These are phyloP conservation scores for Azemiops feae DNA, from an alignment of 2,113 vertebrate species.

Conservation along the genomic window DNA sequence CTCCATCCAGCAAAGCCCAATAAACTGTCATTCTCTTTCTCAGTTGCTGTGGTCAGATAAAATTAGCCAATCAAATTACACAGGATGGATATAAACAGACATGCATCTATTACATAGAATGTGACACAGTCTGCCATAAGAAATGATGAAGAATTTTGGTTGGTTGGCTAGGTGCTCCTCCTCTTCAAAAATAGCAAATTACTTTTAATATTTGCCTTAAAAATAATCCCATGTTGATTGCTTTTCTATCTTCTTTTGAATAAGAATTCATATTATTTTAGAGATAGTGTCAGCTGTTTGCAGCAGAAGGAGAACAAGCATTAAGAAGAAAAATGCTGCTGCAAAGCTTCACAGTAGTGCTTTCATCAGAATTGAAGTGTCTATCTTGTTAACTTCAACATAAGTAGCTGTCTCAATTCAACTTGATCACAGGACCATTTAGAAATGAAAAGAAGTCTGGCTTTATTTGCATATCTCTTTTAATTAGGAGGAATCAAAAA, in stretches of 20 bases:
- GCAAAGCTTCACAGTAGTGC: slow-evolving; percentile 48
- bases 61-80: neutral
- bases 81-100: neutral
- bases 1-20: neutral
- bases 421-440: slow-evolving; percentile 59
- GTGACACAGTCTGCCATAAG: neutral
- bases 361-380: slow-evolving; percentile 62
- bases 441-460: slow-evolving; percentile 62
- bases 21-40: neutral
- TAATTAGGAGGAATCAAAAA: slow-evolving; percentile 46
- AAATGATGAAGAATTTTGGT: neutral
- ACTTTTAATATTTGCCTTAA: neutral
- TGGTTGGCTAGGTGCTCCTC: neutral
- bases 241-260: slow-evolving; percentile 38
- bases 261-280: slow-evolving; percentile 10
- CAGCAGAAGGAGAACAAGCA: slow-evolving; percentile 53
- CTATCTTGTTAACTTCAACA: slow-evolving; percentile 61
- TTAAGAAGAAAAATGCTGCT: slow-evolving; percentile 56
- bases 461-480: slow-evolving; percentile 56
- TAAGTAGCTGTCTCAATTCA: slow-evolving; percentile 62
- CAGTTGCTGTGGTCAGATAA: neutral
- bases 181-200: neutral
- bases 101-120: neutral
- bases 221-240: slow-evolving; percentile 18
- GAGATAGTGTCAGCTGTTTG: slow-evolving; percentile 45